Conservation (phyloP, 1,140 invertebrate species). For the Pseudomyrmex dendroicus region DNA sequence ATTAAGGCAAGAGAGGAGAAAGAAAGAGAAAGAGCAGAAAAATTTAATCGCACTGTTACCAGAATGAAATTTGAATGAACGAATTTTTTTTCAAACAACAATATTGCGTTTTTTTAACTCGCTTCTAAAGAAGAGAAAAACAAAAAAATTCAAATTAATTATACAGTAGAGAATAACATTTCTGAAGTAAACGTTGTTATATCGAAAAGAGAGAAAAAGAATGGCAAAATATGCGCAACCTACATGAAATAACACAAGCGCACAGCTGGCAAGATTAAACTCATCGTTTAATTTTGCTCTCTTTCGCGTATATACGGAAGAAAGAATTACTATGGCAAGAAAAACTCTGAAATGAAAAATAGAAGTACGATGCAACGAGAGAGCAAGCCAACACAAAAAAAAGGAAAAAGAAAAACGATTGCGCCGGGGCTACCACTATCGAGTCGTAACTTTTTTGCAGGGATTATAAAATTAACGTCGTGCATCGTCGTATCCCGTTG, state of each 20-base stretch:
- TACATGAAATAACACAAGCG: constrained; percentile 32
- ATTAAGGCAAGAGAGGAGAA: constrained; percentile 6
- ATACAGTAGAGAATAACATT: not conserved
- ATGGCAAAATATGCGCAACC: not conserved
- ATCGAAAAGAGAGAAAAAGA: constrained; percentile 10
- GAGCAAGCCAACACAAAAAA: constrained; percentile 36
- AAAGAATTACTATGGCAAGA: constrained; percentile 35
- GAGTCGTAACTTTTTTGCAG: constrained; percentile 82
- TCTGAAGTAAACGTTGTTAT: constrained; percentile 18
- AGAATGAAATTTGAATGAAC: constrained; percentile 20
- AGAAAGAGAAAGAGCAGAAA: not conserved
- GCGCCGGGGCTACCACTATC: constrained; percentile 63
- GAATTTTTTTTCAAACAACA: not conserved
- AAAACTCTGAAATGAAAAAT: constrained; percentile 47
- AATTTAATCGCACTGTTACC: constrained; percentile 3
- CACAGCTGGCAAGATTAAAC: constrained; percentile 34
- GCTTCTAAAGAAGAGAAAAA: not conserved
- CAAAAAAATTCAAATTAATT: constrained; percentile 8
- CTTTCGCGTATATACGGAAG: constrained; percentile 1
- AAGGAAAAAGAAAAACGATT: constrained; percentile 58
- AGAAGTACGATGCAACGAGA: constrained; percentile 1
- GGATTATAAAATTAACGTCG: constrained; percentile 84
- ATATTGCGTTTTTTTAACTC: constrained; percentile 5
- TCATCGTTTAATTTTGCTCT: not conserved
- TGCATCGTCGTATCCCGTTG: constrained; percentile 37